Conservation (phyloP, 2,113 vertebrate genomes). For the Sialia sialis region DNA sequence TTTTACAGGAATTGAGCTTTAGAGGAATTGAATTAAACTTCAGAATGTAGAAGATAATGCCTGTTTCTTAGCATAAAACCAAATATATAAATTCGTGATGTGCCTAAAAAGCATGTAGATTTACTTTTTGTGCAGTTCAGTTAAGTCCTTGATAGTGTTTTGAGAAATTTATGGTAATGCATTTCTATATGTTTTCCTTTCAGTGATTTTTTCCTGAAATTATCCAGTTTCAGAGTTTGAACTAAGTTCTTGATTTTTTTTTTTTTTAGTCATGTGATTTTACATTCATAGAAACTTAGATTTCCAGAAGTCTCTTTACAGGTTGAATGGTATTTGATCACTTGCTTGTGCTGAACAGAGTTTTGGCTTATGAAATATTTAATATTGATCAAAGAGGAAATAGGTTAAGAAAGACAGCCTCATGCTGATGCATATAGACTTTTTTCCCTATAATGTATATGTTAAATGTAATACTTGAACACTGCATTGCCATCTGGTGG, state of each 20-base stretch:
- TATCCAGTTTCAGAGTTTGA: background rate
- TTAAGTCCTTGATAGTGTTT: background rate
- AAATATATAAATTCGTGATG: background rate
- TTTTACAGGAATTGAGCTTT: background rate
- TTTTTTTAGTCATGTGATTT: background rate
- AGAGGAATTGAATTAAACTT: background rate
- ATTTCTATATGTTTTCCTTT: slow-evolving; percentile 4
- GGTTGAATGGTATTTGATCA: background rate
- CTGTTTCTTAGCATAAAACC: background rate
- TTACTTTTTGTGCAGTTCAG: background rate
- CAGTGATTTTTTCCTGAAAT: background rate
- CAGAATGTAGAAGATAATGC: background rate
- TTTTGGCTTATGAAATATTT: slow-evolving; percentile 22
- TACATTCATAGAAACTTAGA: background rate
- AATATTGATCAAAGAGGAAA: slow-evolving; percentile 16
- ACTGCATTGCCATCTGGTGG: slow-evolving; percentile 72
- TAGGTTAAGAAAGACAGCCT: slow-evolving; percentile 3
- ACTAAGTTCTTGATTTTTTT: background rate
- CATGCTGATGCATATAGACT: background rate
- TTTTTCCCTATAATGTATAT: background rate
- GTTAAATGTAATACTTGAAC: slow-evolving; percentile 42
- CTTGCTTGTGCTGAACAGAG: background rate
- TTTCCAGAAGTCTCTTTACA: background rate
- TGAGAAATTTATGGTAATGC: background rate
- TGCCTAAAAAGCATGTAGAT: background rate